These are phyloP conservation scores for Cryptoleucopteryx plumbea DNA, from an alignment of 2,113 vertebrate genomes.

Conservation along the genomic window DNA sequence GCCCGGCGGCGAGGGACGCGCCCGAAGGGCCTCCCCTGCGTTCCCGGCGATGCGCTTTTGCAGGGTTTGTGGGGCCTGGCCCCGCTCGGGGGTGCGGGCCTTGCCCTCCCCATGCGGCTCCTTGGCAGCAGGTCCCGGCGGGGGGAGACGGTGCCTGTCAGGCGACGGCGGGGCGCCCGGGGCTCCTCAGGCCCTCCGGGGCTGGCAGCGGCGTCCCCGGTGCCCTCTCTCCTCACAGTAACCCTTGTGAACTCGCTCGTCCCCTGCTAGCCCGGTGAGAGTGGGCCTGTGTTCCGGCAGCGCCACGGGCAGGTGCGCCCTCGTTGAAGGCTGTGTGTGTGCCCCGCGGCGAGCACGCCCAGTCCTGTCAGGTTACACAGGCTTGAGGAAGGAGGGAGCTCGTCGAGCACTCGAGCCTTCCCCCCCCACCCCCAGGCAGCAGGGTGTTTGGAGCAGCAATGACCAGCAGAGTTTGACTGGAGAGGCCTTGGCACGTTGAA, in stretches of 20 bases:
- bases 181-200: neutral
- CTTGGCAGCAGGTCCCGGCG: too few relatives aligned
- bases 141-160: too few relatives aligned
- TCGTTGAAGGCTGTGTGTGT: neutral
- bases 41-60: too few relatives aligned
- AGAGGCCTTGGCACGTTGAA: slow-evolving; percentile 27
- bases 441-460: neutral
- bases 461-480: slow-evolving; percentile 20
- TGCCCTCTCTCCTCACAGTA: neutral
- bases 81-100: too few relatives aligned
- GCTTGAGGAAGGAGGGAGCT: neutral
- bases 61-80: too few relatives aligned
- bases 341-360: neutral
- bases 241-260: neutral
- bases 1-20: too few relatives aligned
- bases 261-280: neutral
- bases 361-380: neutral
- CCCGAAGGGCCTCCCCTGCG: too few relatives aligned
- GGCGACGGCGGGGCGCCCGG: too few relatives aligned
- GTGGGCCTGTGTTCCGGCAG: neutral
- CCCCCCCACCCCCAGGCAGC: neutral
- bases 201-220: neutral
- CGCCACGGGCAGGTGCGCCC: neutral
- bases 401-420: neutral
- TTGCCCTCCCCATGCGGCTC: too few relatives aligned